phyloP scores from a whole-genome alignment of 1,140 invertebrate genomes.

The Drosophila fuyamai region DNA sequence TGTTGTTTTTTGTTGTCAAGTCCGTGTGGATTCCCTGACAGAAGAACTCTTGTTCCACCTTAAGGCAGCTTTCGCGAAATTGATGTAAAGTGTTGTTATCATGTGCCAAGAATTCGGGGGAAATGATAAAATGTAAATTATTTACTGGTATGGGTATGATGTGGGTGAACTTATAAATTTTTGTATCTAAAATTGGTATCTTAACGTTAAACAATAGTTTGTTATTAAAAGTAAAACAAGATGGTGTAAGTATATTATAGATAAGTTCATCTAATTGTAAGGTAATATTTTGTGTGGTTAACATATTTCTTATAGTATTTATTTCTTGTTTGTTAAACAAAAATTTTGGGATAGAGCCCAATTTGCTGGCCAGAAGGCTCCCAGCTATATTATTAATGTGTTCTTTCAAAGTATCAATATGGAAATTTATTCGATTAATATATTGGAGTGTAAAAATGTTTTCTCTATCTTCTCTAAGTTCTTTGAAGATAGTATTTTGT shows the following conservation, averaged over 20 bases:
- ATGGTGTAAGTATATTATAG: conserved; percentile 7
- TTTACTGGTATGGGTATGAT: neutral
- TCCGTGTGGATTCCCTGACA: neutral
- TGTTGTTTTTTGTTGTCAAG: too few relatives aligned
- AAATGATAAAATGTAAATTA: neutral
- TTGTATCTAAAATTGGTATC: too few relatives aligned
- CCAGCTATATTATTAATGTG: too few relatives aligned
- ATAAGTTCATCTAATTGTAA: conserved; percentile 1
- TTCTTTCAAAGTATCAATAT: neutral
- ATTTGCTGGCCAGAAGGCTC: too few relatives aligned
- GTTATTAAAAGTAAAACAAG: neutral
- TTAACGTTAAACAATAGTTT: too few relatives aligned
- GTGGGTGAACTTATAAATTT: neutral
- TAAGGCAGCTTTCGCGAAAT: neutral
- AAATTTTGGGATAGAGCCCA: too few relatives aligned
- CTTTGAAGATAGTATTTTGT: neutral
- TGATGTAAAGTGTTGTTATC: neutral
- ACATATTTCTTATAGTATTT: too few relatives aligned
- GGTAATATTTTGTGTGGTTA: neutral
- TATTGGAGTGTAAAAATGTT: too few relatives aligned
- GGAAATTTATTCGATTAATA: too few relatives aligned
- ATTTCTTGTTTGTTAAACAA: too few relatives aligned
- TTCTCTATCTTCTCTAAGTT: too few relatives aligned
- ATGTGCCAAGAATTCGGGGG: neutral
- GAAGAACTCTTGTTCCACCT: neutral